These are phyloP conservation scores for Hydrozoanthus gracilis DNA, from an alignment of 92 coral and sea anemone species.

Conservation along the genomic window DNA sequence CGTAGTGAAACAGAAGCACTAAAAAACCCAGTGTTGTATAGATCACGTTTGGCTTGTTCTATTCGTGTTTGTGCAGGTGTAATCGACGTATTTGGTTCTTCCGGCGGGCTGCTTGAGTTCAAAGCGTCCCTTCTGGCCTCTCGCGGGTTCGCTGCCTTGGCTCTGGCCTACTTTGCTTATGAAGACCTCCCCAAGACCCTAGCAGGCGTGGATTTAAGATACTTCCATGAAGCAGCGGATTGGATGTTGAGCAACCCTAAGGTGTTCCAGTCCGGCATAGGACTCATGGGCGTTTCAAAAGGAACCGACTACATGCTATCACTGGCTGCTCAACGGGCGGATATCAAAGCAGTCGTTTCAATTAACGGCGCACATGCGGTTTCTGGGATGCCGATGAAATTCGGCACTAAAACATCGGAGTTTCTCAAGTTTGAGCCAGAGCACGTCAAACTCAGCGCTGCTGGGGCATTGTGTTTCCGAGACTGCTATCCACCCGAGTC, in stretches of 20 bases:
- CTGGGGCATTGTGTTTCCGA: conserved; percentile 60
- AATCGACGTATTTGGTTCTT: conserved; percentile 76
- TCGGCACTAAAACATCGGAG: conserved; percentile 53
- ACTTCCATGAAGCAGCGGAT: conserved; percentile 80
- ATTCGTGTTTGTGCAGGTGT: conserved; percentile 52
- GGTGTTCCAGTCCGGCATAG: conserved; percentile 67
- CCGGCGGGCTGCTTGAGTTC: conserved; percentile 85
- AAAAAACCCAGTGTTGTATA: background rate
- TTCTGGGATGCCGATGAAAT: conserved; percentile 63
- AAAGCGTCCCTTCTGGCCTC: conserved; percentile 87
- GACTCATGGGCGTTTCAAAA: conserved; percentile 81
- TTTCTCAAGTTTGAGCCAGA: conserved; percentile 78
- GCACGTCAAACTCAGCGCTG: conserved; percentile 43
- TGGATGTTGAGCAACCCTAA: conserved; percentile 68
- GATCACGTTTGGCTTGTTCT: background rate
- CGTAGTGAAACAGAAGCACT: too few relatives aligned
- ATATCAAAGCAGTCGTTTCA: conserved; percentile 74
- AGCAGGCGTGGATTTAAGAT: conserved; percentile 63
- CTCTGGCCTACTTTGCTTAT: conserved; percentile 75
- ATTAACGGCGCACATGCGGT: conserved; percentile 77
- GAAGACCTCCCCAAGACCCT: conserved; percentile 73
- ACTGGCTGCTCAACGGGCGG: conserved; percentile 67
- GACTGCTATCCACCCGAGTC: conserved; percentile 62
- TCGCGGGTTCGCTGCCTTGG: conserved; percentile 74
- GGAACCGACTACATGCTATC: conserved; percentile 73